Evolutionary conservation across 1,140 invertebrate species (phyloP).

Genomic region (Thalassaphorura encarpata): DNA sequence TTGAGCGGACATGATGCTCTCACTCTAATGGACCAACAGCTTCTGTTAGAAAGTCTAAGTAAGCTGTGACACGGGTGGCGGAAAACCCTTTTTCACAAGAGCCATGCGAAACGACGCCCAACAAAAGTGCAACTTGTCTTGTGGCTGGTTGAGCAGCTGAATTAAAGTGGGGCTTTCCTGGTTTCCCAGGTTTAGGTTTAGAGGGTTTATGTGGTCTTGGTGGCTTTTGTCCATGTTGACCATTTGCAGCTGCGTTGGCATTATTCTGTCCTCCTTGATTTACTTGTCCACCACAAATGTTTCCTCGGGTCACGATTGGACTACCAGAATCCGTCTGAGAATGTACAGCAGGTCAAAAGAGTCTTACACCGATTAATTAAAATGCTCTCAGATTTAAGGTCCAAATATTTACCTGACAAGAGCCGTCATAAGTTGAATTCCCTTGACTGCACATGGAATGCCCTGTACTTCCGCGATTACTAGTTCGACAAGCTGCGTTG

Average conservation of each 20-base stretch:
- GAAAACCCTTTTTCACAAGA: constrained; percentile 7
- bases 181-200: constrained; percentile 2
- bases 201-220: background rate
- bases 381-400: no score
- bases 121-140: background rate
- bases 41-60: background rate
- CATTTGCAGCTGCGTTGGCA: background rate
- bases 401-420: no score
- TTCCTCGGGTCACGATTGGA: background rate
- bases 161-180: background rate
- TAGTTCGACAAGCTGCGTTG: background rate
- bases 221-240: background rate
- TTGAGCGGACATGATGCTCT: no score
- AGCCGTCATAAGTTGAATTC: no score
- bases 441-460: background rate
- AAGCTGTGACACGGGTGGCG: background rate
- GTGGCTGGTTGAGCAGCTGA: background rate
- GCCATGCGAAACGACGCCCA: constrained; percentile 4
- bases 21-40: no score
- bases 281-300: background rate
- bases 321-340: constrained; percentile 5
- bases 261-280: no score
- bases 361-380: no score
- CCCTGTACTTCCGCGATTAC: background rate
- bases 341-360: no score